A percentile compares a stretch with the other conserved stretches of the same genome.
These are phyloP conservation scores for Grapholita molesta DNA, from an alignment of 1,140 invertebrate genomes.

Conservation along the genomic window DNA sequence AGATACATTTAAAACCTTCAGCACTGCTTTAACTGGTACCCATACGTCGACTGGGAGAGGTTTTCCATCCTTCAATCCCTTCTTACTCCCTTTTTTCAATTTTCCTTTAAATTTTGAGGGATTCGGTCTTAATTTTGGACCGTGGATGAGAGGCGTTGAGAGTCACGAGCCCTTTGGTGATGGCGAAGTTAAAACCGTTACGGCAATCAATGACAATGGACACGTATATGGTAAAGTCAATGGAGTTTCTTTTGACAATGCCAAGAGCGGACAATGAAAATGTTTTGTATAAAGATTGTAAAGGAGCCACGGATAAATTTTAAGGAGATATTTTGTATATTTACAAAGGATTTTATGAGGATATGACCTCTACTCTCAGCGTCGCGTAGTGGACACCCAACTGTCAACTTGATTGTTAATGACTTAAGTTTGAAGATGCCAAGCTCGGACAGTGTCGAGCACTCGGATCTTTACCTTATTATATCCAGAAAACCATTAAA, in stretches of 20 bases:
- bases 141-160: constrained; percentile 31
- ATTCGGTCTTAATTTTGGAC: constrained; percentile 17
- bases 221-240: constrained; percentile 42
- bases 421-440: too few relatives aligned
- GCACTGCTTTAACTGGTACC: constrained; percentile 17
- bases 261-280: constrained; percentile 17
- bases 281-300: neutral
- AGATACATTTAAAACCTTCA: constrained; percentile 21
- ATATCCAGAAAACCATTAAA: too few relatives aligned
- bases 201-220: constrained; percentile 40
- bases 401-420: too few relatives aligned
- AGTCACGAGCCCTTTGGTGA: constrained; percentile 33
- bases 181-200: constrained; percentile 26
- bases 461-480: too few relatives aligned
- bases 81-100: constrained; percentile 25
- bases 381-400: too few relatives aligned
- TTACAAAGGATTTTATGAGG: neutral
- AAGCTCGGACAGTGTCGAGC: too few relatives aligned
- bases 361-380: too few relatives aligned
- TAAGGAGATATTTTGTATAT: neutral
- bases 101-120: constrained; percentile 28
- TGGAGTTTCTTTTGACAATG: constrained; percentile 33
- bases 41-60: constrained; percentile 18
- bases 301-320: neutral
- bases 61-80: constrained; percentile 25